Base-by-base conservation (phyloP, 2,797 vertebrate species). In the Bufotes viridis region DNA sequence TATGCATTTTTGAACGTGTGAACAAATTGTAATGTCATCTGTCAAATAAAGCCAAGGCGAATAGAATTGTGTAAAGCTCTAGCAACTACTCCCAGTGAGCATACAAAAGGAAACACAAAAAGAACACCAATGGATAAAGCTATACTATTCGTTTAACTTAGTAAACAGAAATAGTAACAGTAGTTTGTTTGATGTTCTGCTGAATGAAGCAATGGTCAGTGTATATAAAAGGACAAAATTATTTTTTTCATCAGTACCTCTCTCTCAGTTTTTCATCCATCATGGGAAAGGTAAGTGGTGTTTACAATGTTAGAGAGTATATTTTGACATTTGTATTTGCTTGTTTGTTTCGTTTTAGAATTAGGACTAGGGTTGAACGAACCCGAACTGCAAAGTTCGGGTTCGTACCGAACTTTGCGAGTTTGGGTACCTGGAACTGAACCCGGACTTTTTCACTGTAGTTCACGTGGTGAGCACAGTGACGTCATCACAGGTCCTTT, bases 201-300 rank as follows among this genome's bases (percentile, higher is more conserved):
- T 84, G 74, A 82, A 81, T 9, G n/a, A 42, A 85, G 87, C 87
- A 88, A 75, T 61, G 20, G n/a, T 11, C 22, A 57, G 63, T 72
- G 24, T 81, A 81, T 88, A 88, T 88, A 88, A 85, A 74, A 55
- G 22, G 17, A 61, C 14, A 20, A 18, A 9, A 51, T 7, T 0
- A 15, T 72, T n/a, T 75, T 2, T 67, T 24, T 67, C 69, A 9
- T 11, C 26, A 76, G 57, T 60, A 72, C 0, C 29, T 12, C 81
- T 26, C 75, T 69, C 82, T 74, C 49, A 85, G 20, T 51, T 34
- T 58, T 57, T 17, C 58, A 72, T 26, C 7, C 78, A 89, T 11
- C 69, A 89, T 89, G 87, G 87, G 87, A 85, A 89, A 89, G 87
- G 87, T 89, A 85, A 79, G 58, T 20, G 20, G 2, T 13, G 12